These are phyloP conservation scores for Kryptolebias ocellatus DNA, from an alignment of 2,797 vertebrate species.

Conservation along the genomic window DNA sequence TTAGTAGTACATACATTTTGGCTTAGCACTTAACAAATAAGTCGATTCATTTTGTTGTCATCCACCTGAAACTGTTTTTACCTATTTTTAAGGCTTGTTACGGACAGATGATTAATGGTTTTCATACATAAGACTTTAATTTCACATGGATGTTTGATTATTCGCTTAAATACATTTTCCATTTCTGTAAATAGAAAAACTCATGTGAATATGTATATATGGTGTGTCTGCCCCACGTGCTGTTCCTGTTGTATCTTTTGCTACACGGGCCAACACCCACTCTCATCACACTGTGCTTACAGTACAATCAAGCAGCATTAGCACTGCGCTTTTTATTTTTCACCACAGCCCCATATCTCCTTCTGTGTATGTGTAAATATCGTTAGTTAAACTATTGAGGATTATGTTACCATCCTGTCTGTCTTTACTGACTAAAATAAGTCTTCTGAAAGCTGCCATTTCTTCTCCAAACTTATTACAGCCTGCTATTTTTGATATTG, in stretches of 20 bases:
- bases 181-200: constrained; percentile 35
- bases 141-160: neutral
- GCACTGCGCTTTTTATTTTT: constrained; percentile 14
- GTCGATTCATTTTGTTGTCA: neutral
- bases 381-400: constrained; percentile 48
- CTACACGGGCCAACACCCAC: constrained; percentile 52
- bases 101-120: neutral
- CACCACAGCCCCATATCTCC: constrained; percentile 22
- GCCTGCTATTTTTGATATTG: constrained; percentile 51
- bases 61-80: too few species aligned
- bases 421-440: constrained; percentile 25
- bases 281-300: constrained; percentile 54
- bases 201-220: constrained; percentile 12
- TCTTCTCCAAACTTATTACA: constrained; percentile 26
- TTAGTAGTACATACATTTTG: neutral
- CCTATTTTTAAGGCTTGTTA: neutral
- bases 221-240: constrained; percentile 27
- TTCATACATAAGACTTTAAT: neutral
- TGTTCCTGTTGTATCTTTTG: constrained; percentile 55
- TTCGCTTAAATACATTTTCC: neutral
- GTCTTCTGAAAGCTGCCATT: constrained; percentile 36
- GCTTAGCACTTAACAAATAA: too few species aligned
- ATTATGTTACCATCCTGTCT: constrained; percentile 53
- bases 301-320: constrained; percentile 50
- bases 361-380: constrained; percentile 26